These are phyloP conservation scores for Acyrthosiphon pisum DNA, from an alignment of 1,140 invertebrate species.

Conservation along the genomic window DNA sequence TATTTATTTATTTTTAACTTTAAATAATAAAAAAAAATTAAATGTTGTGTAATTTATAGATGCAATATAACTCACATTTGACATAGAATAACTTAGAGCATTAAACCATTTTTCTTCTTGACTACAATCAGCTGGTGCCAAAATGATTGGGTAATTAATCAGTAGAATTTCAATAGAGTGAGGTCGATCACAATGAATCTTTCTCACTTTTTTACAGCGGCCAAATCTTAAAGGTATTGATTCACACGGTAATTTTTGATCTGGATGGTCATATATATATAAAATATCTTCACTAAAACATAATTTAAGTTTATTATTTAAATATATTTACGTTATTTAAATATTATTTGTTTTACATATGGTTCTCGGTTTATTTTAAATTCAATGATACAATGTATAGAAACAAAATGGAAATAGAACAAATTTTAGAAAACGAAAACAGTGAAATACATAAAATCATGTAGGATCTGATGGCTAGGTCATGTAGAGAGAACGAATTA, in stretches of 20 bases:
- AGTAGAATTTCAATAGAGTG: slow-evolving; percentile 37
- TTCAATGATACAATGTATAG: background rate
- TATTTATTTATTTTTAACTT: too few relatives aligned
- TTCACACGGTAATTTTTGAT: background rate
- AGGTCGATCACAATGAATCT: slow-evolving; percentile 40
- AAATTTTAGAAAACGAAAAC: too few relatives aligned
- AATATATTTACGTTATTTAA: background rate
- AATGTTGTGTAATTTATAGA: background rate
- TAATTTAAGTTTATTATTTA: background rate
- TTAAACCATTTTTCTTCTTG: slow-evolving; percentile 57
- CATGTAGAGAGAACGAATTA: too few relatives aligned
- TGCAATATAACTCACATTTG: background rate
- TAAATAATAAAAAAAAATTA: too few relatives aligned
- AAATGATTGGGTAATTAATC: slow-evolving; percentile 16
- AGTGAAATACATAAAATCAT: too few relatives aligned
- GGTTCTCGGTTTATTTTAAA: background rate
- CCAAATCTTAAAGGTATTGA: slow-evolving; percentile 50
- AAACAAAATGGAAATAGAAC: too few relatives aligned
- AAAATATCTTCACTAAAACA: slow-evolving; percentile 40
- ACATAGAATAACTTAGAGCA: background rate
- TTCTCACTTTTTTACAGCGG: slow-evolving; percentile 36
- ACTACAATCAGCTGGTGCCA: slow-evolving; percentile 44
- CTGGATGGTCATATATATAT: slow-evolving; percentile 35
- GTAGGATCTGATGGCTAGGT: too few relatives aligned
- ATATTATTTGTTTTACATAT: background rate